Conservation (phyloP, 2,888 invertebrate genomes). For the Drosophila yooni region DNA sequence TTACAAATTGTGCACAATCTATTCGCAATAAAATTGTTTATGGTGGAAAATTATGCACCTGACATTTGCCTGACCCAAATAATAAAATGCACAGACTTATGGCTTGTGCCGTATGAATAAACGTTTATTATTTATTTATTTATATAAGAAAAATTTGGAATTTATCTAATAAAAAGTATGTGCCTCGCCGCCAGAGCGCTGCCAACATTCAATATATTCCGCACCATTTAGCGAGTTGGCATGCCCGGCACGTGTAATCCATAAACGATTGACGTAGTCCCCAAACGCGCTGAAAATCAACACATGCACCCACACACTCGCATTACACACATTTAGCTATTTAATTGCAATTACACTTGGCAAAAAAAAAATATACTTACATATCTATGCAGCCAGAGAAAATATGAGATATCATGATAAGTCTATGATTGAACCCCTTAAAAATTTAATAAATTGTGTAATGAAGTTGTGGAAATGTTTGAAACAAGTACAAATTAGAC, state of each 20-base stretch:
- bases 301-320: conserved; percentile 7
- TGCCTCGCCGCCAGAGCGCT: conserved; percentile 17
- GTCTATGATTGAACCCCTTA: background rate
- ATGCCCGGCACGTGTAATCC: conserved; percentile 72
- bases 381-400: background rate
- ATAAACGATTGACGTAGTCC: conserved; percentile 69
- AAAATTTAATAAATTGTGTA: too few species aligned
- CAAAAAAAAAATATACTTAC: background rate
- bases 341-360: conserved; percentile 20
- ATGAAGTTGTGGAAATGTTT: too few species aligned
- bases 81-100: conserved; percentile 52
- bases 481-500: too few species aligned
- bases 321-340: background rate
- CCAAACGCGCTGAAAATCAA: conserved; percentile 18
- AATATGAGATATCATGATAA: background rate
- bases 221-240: conserved; percentile 25
- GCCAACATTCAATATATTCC: conserved; percentile 15
- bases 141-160: conserved; percentile 32
- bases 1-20: conserved; percentile 49
- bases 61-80: conserved; percentile 24
- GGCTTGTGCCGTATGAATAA: conserved; percentile 5
- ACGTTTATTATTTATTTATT: conserved; percentile 25
- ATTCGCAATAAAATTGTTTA: conserved; percentile 22
- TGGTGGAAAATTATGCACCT: conserved; percentile 16
- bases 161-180: conserved; percentile 20